A percentile compares a stretch with the other conserved stretches of the same genome.
Evolutionary conservation across 2,888 invertebrate species (phyloP).

Genomic region (Eubasilissa splendida): DNA sequence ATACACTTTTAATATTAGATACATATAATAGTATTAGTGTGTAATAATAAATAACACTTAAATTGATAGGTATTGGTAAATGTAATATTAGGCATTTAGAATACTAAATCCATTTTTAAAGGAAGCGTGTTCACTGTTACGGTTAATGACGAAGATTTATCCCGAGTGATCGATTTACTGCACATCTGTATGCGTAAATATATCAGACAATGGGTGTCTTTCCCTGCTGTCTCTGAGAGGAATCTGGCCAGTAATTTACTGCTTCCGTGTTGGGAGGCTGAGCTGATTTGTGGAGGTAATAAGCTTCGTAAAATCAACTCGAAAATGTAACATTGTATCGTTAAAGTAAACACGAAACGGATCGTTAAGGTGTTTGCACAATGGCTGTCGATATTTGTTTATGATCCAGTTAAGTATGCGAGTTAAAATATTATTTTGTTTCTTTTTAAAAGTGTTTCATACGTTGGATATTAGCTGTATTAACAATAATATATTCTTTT

Average conservation of each 20-base stretch:
- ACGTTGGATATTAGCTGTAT: too few relatives aligned
- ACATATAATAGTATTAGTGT: too few relatives aligned
- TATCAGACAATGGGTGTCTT: conserved; percentile 31
- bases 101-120: too few relatives aligned
- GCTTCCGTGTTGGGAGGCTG: conserved; percentile 45
- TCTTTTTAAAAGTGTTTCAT: too few relatives aligned
- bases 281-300: conserved; percentile 22
- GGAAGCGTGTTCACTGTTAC: too few relatives aligned
- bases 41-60: too few relatives aligned
- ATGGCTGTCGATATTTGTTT: conserved; percentile 12
- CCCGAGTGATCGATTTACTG: conserved; percentile 43
- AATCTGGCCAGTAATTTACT: conserved; percentile 41
- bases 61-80: too few relatives aligned
- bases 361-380: neutral
- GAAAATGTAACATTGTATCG: conserved; percentile 29
- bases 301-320: neutral
- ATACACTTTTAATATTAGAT: too few relatives aligned
- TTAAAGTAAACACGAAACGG: conserved; percentile 7
- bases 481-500: too few relatives aligned
- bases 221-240: conserved; percentile 21
- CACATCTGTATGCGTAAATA: conserved; percentile 48
- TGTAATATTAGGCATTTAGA: too few relatives aligned
- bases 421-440: neutral
- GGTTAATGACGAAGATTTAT: too few relatives aligned
- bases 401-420: neutral